Evolutionary conservation across 2,113 vertebrate species (phyloP), one percentile per base, ranked within the genome.

Genomic region (Xiphophorus couchianus): DNA sequence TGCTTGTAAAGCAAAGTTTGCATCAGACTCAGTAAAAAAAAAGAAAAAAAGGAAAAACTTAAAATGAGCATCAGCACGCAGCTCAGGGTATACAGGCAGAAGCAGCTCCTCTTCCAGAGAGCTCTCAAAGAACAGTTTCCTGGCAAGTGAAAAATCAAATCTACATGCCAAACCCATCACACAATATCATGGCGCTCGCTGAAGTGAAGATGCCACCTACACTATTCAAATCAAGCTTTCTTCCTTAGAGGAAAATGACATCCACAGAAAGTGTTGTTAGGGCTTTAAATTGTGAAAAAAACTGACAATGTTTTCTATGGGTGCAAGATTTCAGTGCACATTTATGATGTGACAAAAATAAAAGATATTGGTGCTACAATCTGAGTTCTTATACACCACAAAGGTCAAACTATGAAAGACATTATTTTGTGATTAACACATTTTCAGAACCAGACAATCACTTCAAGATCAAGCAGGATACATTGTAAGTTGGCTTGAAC

Each of bases 111-210:
- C 73, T 35, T 66, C 62, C 51, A 62, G 44, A 28, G 54, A 69
- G 71, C 28, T 64, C 69, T 74, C 58, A 22, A 54, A 31, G 28
- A 73, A 44, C 15, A 13, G 39, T 39, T 1, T 44, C 65, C 58
- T 79, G 65, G 65, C 58, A 79, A 79, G 28, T n/a, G 71, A 13
- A 42, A 73, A 67, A n/a, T 61, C 28, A 37, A 22, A 2, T 30
- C 71, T 13, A 48, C 10, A 39, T 48, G 70, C 70, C 70, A 73
- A 73, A 44, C 27, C 30, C 17, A 61, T 62, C 69, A 39, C 54
- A 28, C 31, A 39, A 28, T 28, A 72, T 62, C 68, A 37, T 14
- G 44, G 44, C 44, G 4, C 33, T 61, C 37, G 12, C 35, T 42
- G 11, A 73, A 73, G 44, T 14, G 68, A 58, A 58, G 68, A 69